These are phyloP conservation scores for Caenorhabditis inopinata DNA, from an alignment of 1,140 invertebrate species.

Conservation along the genomic window DNA sequence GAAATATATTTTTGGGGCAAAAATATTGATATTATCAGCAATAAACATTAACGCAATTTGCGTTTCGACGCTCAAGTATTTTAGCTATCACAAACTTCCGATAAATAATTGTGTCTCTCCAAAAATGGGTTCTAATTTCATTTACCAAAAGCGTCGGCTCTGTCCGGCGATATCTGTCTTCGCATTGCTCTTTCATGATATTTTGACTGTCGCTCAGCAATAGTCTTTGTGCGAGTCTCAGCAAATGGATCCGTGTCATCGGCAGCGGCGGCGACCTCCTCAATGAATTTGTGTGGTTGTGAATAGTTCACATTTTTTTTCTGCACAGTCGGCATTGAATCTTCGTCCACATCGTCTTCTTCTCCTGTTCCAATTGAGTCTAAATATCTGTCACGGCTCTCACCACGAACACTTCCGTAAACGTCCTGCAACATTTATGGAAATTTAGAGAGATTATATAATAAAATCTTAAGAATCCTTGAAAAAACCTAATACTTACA, in stretches of 20 bases:
- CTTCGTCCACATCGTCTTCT: constrained; percentile 51
- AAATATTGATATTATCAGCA: no score
- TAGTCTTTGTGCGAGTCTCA: constrained; percentile 81
- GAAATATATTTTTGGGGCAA: no score
- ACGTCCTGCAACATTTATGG: constrained; percentile 40
- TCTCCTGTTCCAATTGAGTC: constrained; percentile 48
- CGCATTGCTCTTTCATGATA: constrained; percentile 83
- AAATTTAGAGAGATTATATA: neutral
- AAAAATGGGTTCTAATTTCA: constrained; percentile 64
- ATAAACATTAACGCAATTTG: no score
- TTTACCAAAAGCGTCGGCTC: constrained; percentile 93
- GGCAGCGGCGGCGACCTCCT: constrained; percentile 51
- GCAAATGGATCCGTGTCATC: constrained; percentile 91
- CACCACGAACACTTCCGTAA: constrained; percentile 48
- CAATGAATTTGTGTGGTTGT: constrained; percentile 54
- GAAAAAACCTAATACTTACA: neutral
- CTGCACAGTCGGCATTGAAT: neutral
- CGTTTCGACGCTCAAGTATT: no score
- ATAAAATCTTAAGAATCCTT: neutral
- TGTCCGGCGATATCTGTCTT: constrained; percentile 85
- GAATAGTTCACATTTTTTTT: constrained; percentile 35
- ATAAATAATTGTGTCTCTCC: no score
- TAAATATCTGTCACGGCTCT: constrained; percentile 26
- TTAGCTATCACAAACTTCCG: no score
- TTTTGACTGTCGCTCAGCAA: constrained; percentile 93